Conservation (phyloP, 1,140 invertebrate genomes). For the Drosophila ironensis region DNA sequence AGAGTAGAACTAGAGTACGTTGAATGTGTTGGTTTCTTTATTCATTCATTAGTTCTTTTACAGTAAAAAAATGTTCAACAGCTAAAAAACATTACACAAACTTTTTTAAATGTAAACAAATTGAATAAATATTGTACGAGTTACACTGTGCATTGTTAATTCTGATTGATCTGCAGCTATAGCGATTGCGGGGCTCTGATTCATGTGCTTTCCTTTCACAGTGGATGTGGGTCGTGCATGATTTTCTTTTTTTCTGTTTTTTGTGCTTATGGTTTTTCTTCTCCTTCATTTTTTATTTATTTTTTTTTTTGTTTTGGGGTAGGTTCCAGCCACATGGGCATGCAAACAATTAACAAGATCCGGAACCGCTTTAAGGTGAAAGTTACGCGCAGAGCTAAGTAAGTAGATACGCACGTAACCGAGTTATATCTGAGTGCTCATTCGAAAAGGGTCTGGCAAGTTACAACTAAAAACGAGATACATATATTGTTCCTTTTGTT, state of each 20-base stretch:
- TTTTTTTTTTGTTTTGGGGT: conserved; percentile 1
- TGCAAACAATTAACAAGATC: conserved; percentile 71
- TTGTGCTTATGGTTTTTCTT: neutral
- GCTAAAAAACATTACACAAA: conserved; percentile 67
- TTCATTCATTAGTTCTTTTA: conserved; percentile 68
- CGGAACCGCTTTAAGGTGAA: conserved; percentile 55
- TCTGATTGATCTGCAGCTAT: conserved; percentile 18
- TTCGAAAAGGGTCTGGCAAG: conserved; percentile 61
- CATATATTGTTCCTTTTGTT: conserved; percentile 45
- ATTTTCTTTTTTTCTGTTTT: neutral
- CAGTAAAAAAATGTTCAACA: conserved; percentile 66
- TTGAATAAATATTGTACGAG: conserved; percentile 76
- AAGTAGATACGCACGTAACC: conserved; percentile 22
- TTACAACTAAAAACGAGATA: conserved; percentile 78
- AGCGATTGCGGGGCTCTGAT: neutral
- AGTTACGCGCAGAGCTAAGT: conserved; percentile 27
- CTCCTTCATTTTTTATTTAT: neutral
- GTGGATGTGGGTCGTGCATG: conserved; percentile 15
- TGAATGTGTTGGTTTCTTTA: conserved; percentile 75
- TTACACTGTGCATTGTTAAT: conserved; percentile 50
- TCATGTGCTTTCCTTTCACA: conserved; percentile 2
- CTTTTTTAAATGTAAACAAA: conserved; percentile 65
- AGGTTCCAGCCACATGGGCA: conserved; percentile 50
- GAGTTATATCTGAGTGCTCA: conserved; percentile 24
- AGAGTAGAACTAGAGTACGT: neutral